phyloP scores from a whole-genome alignment of 37 sponge, comb jelly and placozoan genomes.

The Tethya wilhelma region DNA sequence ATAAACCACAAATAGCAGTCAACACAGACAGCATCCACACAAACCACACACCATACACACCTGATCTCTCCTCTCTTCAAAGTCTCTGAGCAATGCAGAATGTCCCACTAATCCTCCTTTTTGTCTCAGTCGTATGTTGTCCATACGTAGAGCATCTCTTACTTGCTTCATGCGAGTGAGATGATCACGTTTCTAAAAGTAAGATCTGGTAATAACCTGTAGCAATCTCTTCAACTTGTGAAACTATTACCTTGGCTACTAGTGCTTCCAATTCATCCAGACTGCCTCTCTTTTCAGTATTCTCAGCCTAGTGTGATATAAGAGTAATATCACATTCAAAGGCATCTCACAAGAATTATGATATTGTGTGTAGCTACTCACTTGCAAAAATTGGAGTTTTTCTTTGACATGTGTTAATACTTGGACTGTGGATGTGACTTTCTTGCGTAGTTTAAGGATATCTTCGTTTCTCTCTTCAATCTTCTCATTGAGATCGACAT shows the following conservation, averaged over 20 bases:
- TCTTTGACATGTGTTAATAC: constrained; percentile 98
- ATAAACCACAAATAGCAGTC: neutral
- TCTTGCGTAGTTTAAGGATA: constrained; percentile 85
- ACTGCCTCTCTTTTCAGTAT: constrained; percentile 32
- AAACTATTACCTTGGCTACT: constrained; percentile 57
- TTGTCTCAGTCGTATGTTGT: constrained; percentile 77
- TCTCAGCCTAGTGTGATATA: constrained; percentile 83
- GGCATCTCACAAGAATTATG: neutral
- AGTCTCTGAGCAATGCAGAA: constrained; percentile 85
- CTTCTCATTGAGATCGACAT: constrained; percentile 96
- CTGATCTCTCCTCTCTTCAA: constrained; percentile 82
- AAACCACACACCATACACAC: constrained; percentile 25
- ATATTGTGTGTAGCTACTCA: neutral
- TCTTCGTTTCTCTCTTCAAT: constrained; percentile 99
- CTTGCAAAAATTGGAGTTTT: constrained; percentile 95
- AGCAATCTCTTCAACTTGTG: neutral
- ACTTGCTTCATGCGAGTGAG: constrained; percentile 92
- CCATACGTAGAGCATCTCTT: constrained; percentile 82
- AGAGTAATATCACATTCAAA: neutral
- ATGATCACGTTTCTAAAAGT: constrained; percentile 81
- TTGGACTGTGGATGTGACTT: constrained; percentile 94
- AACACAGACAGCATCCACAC: neutral
- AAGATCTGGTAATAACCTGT: neutral
- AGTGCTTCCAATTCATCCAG: constrained; percentile 62
- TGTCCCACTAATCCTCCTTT: constrained; percentile 95